Conservation (phyloP, 2,888 invertebrate genomes). For the Acrobasis suavella region DNA sequence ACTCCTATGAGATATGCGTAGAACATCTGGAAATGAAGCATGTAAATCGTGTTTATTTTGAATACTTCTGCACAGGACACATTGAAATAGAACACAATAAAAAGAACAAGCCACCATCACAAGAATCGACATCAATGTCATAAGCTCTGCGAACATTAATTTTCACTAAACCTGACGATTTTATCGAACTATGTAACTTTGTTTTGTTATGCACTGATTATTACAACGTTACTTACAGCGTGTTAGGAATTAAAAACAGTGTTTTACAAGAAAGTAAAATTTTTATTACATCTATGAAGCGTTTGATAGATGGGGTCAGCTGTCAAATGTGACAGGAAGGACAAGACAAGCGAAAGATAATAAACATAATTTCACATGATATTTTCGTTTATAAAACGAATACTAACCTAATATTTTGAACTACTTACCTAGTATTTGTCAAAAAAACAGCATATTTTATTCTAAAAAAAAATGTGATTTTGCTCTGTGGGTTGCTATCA, state of each 20-base stretch:
- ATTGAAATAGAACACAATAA: slow-evolving; percentile 64
- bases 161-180: not conserved
- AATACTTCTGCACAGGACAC: slow-evolving; percentile 43
- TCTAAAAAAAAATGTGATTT: not conserved
- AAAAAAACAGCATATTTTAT: no score
- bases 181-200: not conserved
- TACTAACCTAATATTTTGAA: not conserved
- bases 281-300: slow-evolving; percentile 7
- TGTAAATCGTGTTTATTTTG: slow-evolving; percentile 50
- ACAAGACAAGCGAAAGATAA: not conserved
- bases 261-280: not conserved
- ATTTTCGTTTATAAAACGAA: no score
- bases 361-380: no score
- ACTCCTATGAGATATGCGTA: slow-evolving; percentile 46
- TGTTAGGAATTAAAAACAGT: slow-evolving; percentile 1
- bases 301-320: slow-evolving; percentile 8
- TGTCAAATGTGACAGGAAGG: slow-evolving; percentile 1
- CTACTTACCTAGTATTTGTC: not conserved
- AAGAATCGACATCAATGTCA: slow-evolving; percentile 14
- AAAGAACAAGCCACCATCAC: slow-evolving; percentile 47
- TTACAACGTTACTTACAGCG: slow-evolving; percentile 12
- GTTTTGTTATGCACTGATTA: not conserved
- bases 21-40: slow-evolving; percentile 58
- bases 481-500: not conserved
- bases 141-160: not conserved